Evolutionary conservation across 2,113 vertebrate species (phyloP).

Genomic region (chimpanzee (Pan troglodytes)): NHGRI_mPanTro3-v2.1_pri NC_072404.2:143861001-143861500

Average conservation of each 20-base stretch:
- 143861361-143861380: neutral
- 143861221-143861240: too few relatives aligned
- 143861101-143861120: neutral
- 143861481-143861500: neutral
- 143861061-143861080: neutral
- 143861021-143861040: neutral
- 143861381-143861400: neutral
- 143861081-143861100: neutral
- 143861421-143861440: neutral
- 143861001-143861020: neutral
- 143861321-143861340: too few relatives aligned
- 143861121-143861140: neutral
- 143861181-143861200: too few relatives aligned
- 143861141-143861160: neutral
- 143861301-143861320: too few relatives aligned
- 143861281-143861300: too few relatives aligned
- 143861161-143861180: too few relatives aligned
- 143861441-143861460: neutral
- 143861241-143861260: too few relatives aligned
- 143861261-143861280: too few relatives aligned
- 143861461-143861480: too few relatives aligned
- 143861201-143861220: too few relatives aligned
- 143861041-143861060: neutral
- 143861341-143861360: neutral
- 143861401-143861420: neutral